Evolutionary conservation across 1,140 invertebrate species (phyloP), one percentile per base, ranked within the genome.

Genomic region (Procambarus clarkii): DNA sequence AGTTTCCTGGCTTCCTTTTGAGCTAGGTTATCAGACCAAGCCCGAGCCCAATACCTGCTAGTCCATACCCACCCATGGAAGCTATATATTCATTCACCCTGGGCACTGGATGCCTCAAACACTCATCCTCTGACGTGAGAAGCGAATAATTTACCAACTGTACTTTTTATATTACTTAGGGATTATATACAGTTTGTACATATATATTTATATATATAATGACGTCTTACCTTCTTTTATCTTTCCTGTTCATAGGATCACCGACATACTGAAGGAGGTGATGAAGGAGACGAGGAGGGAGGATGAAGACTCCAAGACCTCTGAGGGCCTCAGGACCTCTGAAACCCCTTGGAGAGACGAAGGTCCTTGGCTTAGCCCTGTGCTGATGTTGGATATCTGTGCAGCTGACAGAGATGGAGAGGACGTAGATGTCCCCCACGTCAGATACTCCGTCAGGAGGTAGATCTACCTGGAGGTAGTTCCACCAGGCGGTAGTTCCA

Each of bases 351-450:
- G 18, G 60, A 21, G 60, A 18, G 60, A 4, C 60, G 13, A 64
- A 18, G 60, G 60, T 18, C 98, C 99, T 92, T 96, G 97, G 0
- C 97, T 99, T 94, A 98, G 99, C 21, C 96, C 96, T 91, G 97
- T 98, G 9, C 95, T 99, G 50, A 98, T 99, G 15, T 98, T 99
- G 94, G 99, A 99, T 95, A 95, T 99, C 85, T 94, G 95, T 86
- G 98, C 98, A 94, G 98, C 99, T 94, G 95, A 96, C 93, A 95
- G 95, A 2, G 96, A 98, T 87, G 98, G 98, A 74, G 97, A 99
- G 93, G 99, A 99, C 95, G 98, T 99, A 24, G 99, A 99, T 95
- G 98, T 99, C 79, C 99, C 99, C 34, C 99, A 99, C 95, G 98
- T 99, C 50, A 97, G 98, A 92, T 99, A 99, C 94, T 97, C 96